A percentile compares a stretch with the other conserved stretches of the same genome.
phyloP scores from a whole-genome alignment of 64 coral and sea anemone genomes.

The Dendronephthya gigantea region DNA sequence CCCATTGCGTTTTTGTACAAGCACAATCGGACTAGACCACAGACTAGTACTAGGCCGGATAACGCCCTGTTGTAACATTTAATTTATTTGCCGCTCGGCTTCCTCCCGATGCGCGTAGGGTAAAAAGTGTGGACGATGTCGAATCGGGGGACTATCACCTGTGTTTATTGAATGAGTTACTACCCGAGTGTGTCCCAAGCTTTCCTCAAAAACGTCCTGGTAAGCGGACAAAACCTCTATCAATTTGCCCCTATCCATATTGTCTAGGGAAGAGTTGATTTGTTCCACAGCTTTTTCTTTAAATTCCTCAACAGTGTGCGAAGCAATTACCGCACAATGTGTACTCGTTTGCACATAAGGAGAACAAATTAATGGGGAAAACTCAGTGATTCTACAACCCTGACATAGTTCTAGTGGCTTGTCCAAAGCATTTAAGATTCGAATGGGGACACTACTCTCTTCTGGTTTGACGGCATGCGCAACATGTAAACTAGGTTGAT shows the following conservation, averaged over 20 bases:
- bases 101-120: background rate
- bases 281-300: background rate
- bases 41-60: too few relatives aligned
- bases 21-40: too few relatives aligned
- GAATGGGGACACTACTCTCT: background rate
- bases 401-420: background rate
- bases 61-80: too few relatives aligned
- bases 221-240: background rate
- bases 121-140: background rate
- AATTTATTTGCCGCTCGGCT: too few relatives aligned
- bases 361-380: background rate
- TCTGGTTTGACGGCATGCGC: background rate
- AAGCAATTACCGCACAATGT: background rate
- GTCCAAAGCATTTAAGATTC: background rate
- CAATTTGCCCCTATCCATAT: background rate
- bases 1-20: too few relatives aligned
- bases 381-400: background rate
- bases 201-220: background rate
- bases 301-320: background rate
- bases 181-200: background rate
- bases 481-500: background rate
- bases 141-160: background rate
- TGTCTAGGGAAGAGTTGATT: background rate
- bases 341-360: background rate
- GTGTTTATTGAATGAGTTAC: background rate